Evolutionary conservation across 2,797 vertebrate genomes (phyloP).

Genomic region (Lepus oiostolus): DNA sequence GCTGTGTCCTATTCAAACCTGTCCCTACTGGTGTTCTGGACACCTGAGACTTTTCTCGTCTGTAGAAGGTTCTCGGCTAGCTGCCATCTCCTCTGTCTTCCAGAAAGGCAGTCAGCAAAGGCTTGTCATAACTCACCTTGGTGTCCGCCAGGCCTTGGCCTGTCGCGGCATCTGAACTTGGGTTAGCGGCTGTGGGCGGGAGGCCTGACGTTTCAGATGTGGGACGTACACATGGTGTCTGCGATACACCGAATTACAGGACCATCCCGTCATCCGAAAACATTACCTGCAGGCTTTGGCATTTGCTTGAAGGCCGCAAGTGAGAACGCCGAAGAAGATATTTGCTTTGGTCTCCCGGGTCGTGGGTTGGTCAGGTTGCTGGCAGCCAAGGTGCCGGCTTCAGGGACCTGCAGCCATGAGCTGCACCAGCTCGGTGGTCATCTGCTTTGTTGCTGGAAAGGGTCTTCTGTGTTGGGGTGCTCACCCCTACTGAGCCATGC

Average conservation of each 20-base stretch:
- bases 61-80: neutral
- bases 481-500: neutral
- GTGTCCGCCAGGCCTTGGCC: neutral
- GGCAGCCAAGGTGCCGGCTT: neutral
- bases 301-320: neutral
- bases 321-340: neutral
- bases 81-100: neutral
- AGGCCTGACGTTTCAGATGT: neutral
- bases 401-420: neutral
- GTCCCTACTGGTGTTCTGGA: neutral
- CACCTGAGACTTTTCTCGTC: neutral
- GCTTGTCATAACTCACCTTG: conserved; percentile 27
- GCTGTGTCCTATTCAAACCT: neutral
- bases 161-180: neutral
- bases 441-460: neutral
- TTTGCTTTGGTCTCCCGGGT: conserved; percentile 29
- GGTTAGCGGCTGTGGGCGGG: neutral
- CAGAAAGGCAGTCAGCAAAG: neutral
- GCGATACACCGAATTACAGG: neutral
- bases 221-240: neutral
- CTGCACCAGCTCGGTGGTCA: neutral
- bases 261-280: neutral
- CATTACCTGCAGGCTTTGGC: neutral
- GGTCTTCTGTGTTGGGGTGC: neutral
- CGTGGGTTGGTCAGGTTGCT: neutral